Conservation (phyloP, 2,113 vertebrate genomes). For the Uria lomvia region DNA sequence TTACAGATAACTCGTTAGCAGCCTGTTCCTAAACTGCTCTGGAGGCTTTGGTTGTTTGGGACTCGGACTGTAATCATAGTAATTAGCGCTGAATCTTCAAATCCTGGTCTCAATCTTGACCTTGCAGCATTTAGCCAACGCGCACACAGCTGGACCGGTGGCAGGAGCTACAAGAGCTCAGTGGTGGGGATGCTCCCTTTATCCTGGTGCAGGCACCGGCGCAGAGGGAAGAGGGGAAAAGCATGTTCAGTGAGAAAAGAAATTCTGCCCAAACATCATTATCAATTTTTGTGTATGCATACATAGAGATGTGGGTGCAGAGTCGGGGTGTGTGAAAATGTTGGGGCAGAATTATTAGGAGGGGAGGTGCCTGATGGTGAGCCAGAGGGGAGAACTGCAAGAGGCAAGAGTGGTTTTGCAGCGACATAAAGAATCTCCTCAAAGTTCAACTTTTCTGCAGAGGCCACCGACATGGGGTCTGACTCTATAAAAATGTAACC, state of each 20-base stretch:
- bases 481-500: neutral
- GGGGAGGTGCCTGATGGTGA: neutral
- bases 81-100: conserved; percentile 67
- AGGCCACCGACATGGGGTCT: neutral
- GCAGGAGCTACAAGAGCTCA: neutral
- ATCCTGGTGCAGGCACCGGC: neutral
- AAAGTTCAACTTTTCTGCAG: neutral
- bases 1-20: conserved; percentile 40
- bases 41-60: conserved; percentile 33
- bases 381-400: neutral
- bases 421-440: neutral
- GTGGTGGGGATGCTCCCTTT: neutral
- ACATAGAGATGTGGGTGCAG: neutral
- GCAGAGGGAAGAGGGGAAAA: neutral
- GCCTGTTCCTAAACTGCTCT: neutral
- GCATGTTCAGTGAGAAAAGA: neutral
- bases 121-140: conserved; percentile 36
- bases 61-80: conserved; percentile 52
- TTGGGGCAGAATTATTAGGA: neutral
- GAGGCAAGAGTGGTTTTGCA: neutral
- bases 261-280: neutral
- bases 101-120: conserved; percentile 45
- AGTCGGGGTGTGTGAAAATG: neutral
- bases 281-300: neutral
- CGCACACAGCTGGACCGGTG: neutral